Evolutionary conservation across 2,113 vertebrate genomes (phyloP).

Genomic region (Cyphomyrus discorhynchus): DNA sequence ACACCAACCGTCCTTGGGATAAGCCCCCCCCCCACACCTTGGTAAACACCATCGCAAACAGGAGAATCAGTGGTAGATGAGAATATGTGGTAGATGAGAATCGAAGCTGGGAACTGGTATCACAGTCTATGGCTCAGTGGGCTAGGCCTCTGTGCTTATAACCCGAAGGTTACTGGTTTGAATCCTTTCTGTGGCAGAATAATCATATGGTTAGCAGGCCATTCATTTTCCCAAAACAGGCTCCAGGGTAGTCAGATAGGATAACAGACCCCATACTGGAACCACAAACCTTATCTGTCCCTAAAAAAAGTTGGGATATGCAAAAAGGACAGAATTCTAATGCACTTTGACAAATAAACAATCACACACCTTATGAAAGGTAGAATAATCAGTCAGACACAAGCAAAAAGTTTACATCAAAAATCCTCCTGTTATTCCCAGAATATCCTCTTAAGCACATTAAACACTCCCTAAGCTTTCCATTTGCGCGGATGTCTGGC

Average conservation of each 20-base stretch:
- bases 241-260: background rate
- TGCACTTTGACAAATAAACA: background rate
- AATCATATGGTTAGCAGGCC: background rate
- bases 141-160: background rate
- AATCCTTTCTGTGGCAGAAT: background rate
- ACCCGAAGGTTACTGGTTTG: background rate
- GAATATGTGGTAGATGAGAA: background rate
- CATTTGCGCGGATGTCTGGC: background rate
- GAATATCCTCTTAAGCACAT: background rate
- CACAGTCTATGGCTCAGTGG: background rate
- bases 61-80: background rate
- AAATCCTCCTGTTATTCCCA: background rate
- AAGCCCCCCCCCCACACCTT: background rate
- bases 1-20: background rate
- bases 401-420: background rate
- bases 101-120: background rate
- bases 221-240: background rate
- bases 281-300: background rate
- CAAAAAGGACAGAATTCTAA: background rate
- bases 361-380: background rate
- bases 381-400: background rate
- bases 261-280: background rate
- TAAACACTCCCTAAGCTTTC: background rate
- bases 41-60: background rate
- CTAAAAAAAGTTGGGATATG: background rate